Conservation (phyloP, 2,888 invertebrate genomes). For the Leucozona laternaria region DNA sequence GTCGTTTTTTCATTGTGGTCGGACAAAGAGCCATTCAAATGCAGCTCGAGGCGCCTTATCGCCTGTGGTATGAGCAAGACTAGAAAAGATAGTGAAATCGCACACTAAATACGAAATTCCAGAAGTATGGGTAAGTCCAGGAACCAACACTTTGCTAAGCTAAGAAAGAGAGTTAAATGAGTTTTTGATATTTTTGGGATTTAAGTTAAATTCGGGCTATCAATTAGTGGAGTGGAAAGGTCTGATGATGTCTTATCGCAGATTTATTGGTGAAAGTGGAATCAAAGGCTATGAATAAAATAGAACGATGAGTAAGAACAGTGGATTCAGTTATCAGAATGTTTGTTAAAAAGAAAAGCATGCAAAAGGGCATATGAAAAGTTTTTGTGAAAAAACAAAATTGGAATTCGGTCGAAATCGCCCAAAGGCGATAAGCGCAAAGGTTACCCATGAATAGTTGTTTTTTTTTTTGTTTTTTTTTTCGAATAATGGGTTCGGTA, state of each 20-base stretch:
- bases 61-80: slow-evolving; percentile 38
- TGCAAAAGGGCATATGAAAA: slow-evolving; percentile 9
- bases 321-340: slow-evolving; percentile 43
- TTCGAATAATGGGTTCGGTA: slow-evolving; percentile 44
- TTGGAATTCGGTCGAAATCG: slow-evolving; percentile 35
- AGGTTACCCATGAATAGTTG: slow-evolving; percentile 32
- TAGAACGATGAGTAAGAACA: slow-evolving; percentile 38
- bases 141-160: slow-evolving; percentile 2
- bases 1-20: slow-evolving; percentile 33
- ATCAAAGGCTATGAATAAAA: slow-evolving; percentile 15
- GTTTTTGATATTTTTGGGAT: slow-evolving; percentile 29
- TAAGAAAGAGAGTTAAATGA: slow-evolving; percentile 21
- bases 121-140: slow-evolving; percentile 3
- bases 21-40: slow-evolving; percentile 45
- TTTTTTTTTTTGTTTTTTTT: background rate
- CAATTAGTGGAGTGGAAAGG: slow-evolving; percentile 41
- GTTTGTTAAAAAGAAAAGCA: slow-evolving; percentile 36
- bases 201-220: slow-evolving; percentile 50
- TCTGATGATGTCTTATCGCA: slow-evolving; percentile 38
- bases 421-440: slow-evolving; percentile 43
- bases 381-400: slow-evolving; percentile 1
- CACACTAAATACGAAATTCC: slow-evolving; percentile 21
- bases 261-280: slow-evolving; percentile 53
- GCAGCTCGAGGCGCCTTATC: slow-evolving; percentile 43
- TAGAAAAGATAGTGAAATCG: slow-evolving; percentile 39